Conservation (phyloP, 2,113 vertebrate species). For the Crotophaga sulcirostris region DNA sequence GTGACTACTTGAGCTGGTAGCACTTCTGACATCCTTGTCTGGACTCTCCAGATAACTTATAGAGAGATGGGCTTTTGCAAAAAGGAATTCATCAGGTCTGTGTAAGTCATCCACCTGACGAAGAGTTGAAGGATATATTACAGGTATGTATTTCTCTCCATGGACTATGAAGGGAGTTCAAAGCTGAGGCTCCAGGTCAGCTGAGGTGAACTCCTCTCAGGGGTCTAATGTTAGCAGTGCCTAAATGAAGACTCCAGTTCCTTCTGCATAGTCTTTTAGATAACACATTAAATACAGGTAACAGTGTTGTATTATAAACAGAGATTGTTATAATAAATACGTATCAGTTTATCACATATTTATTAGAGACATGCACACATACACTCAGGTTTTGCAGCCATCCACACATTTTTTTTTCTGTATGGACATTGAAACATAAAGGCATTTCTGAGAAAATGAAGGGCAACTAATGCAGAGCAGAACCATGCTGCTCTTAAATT, state of each 20-base stretch:
- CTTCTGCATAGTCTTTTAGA: background rate
- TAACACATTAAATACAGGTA: background rate
- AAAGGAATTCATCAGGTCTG: background rate
- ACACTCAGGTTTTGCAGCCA: background rate
- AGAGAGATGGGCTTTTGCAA: background rate
- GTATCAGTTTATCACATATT: background rate
- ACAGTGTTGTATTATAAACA: background rate
- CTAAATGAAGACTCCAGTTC: background rate
- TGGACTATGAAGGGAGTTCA: background rate
- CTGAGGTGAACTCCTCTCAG: background rate
- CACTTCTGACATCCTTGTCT: background rate
- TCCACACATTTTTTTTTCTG: background rate
- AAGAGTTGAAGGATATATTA: background rate
- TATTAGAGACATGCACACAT: background rate
- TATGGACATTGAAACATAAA: background rate
- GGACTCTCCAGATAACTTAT: background rate
- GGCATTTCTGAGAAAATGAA: background rate
- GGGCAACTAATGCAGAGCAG: background rate
- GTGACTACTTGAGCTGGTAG: background rate
- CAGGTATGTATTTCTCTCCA: background rate
- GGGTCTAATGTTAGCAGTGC: background rate
- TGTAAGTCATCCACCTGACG: background rate
- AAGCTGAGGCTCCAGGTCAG: background rate
- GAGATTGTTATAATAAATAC: background rate
- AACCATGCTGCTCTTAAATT: background rate